A percentile compares a stretch with the other conserved stretches of the same genome.
phyloP scores from a whole-genome alignment of 2,888 invertebrate species.

The Kuschelorhynchus macadamiae region DNA sequence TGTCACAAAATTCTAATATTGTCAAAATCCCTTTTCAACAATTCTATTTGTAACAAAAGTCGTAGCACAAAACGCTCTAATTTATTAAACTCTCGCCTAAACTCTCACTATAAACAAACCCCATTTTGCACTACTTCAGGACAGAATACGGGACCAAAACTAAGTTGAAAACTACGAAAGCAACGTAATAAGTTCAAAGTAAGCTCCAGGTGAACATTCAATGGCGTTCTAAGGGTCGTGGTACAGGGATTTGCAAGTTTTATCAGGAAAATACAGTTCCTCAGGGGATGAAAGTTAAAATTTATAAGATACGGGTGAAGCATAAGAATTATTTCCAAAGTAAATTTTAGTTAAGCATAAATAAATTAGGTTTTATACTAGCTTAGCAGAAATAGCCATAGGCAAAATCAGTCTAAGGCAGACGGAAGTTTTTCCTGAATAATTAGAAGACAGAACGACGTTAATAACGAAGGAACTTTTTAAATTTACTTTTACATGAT shows the following conservation, averaged over 20 bases:
- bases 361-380: too few species aligned
- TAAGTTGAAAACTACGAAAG: conserved; percentile 46
- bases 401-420: too few species aligned
- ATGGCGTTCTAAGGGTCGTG: conserved; percentile 28
- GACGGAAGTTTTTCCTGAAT: too few species aligned
- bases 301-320: conserved; percentile 29
- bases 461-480: too few species aligned
- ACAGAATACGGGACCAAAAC: conserved; percentile 20
- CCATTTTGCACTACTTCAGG: conserved; percentile 28
- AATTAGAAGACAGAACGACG: too few species aligned
- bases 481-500: too few species aligned
- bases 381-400: too few species aligned
- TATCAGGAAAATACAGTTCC: conserved; percentile 9
- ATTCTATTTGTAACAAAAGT: too few species aligned
- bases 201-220: conserved; percentile 49
- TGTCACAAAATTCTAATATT: too few species aligned
- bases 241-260: conserved; percentile 34
- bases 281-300: conserved; percentile 26
- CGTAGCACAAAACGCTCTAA: too few species aligned
- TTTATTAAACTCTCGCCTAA: too few species aligned
- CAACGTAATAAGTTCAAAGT: conserved; percentile 39
- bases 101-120: conserved; percentile 22
- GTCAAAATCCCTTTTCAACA: too few species aligned
- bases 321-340: conserved; percentile 19
- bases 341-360: conserved; percentile 9